Evolutionary conservation across 2,113 vertebrate genomes (phyloP).

Genomic region (Crotalus viridis): DNA sequence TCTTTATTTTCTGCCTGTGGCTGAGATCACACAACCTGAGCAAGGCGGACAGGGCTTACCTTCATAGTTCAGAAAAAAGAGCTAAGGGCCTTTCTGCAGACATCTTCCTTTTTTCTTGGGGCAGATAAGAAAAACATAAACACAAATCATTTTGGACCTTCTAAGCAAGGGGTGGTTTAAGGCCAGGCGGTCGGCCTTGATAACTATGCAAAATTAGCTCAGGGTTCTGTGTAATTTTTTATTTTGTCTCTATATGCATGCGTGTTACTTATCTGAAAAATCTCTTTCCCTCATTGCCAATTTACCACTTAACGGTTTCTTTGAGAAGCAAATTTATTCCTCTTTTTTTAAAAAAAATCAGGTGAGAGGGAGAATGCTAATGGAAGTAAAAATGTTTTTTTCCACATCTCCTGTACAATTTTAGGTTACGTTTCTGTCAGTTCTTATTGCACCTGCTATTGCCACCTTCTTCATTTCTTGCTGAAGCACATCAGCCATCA

Average conservation of each 20-base stretch:
- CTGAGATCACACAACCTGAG: neutral
- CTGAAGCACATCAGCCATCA: neutral
- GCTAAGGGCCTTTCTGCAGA: neutral
- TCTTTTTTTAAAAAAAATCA: neutral
- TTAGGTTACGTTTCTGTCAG: neutral
- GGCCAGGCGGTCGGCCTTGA: neutral
- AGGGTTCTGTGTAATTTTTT: neutral
- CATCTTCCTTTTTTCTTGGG: neutral
- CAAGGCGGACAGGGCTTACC: neutral
- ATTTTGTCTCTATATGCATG: neutral
- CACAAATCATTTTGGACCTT: neutral
- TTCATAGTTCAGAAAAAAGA: conserved; percentile 12
- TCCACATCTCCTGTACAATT: neutral
- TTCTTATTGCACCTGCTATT: neutral
- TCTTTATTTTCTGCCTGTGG: neutral
- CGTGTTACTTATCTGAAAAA: neutral
- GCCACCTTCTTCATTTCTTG: neutral
- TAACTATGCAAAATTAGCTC: neutral
- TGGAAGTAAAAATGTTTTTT: neutral
- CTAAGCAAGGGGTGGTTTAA: neutral
- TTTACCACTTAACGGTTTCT: neutral
- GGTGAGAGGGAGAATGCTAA: too few relatives aligned
- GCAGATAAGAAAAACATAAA: neutral
- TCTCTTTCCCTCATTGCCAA: neutral
- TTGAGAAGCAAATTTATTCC: neutral